Evolutionary conservation across 2,797 vertebrate genomes (phyloP).

Genomic region (Artibeus lituratus): DNA sequence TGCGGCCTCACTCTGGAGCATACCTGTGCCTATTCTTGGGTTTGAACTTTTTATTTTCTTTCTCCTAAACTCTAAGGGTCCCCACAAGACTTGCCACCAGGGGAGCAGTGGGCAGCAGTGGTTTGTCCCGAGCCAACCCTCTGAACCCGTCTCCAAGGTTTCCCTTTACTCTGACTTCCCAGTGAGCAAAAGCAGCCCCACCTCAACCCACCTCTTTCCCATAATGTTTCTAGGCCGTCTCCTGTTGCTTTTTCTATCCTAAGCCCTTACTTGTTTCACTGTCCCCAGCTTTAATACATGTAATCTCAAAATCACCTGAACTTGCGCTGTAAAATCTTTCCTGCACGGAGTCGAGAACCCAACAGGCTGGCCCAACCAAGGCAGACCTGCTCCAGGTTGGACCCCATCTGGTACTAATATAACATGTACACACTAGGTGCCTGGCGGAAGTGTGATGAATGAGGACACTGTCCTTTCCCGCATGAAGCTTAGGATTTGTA

Average conservation of each 20-base stretch:
- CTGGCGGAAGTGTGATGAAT: not conserved
- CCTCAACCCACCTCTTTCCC: not conserved
- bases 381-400: not conserved
- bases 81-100: not conserved
- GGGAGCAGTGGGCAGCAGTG: not conserved
- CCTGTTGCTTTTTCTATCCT: too few species aligned
- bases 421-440: rapidly evolving
- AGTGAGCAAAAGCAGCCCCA: not conserved
- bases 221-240: not conserved
- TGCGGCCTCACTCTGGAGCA: not conserved
- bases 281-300: not conserved
- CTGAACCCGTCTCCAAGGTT: not conserved
- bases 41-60: not conserved
- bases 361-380: not conserved
- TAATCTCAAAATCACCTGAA: not conserved
- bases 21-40: not conserved
- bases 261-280: too few species aligned
- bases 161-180: not conserved
- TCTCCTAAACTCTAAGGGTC: not conserved
- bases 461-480: not conserved
- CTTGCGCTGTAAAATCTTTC: not conserved
- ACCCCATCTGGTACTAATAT: not conserved
- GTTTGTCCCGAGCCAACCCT: not conserved
- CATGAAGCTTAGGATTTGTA: not conserved
- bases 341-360: not conserved